Base-by-base conservation (phyloP, 2,888 invertebrate genomes). In the Erebia ligea region DNA sequence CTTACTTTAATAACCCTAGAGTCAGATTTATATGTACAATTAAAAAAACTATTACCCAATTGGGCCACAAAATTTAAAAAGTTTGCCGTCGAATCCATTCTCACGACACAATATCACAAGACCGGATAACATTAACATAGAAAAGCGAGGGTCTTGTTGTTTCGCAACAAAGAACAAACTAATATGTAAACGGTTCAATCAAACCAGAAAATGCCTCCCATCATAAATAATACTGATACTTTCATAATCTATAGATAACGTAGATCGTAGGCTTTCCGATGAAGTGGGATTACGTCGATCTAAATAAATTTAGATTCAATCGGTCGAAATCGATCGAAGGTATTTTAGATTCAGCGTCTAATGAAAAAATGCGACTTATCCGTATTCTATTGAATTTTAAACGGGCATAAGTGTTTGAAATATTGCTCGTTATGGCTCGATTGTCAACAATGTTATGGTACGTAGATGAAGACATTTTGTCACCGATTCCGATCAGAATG, bases 391-490 rank as follows among this genome's bases (percentile, higher is more conserved):
- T 86, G 84, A 87, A 86, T 87, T 85, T 82, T 76, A 76, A 77
- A 73, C 76, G 79, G 80, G 77, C 79, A 82, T 86, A 86, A 85
- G 82, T 77, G 75, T 64, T 84, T 67, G 79, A 89, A 79, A 85
- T 88, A 88, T 81, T 74, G 76, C 63, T 76, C 75, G 76, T 82
- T 81, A 64, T 79, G 78, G 75, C 76, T 79, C 77, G 80, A 72
- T 80, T 83, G 83, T 83, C 80, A 81, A 87, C 86, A 86, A 87
- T 11, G 56, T 83, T 69, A 75, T 59, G 21, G 70, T 74, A 75
- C 48, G 15, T 13, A 76, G 81, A 90, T 90, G 84, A 81, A 90
- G 90, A 77, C 87, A 85, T 90, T 84, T 84, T 76, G 79, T 80
- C 76, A 40, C 48, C 67, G 67, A 58, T 58, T 34, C 45, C 19